Conservation (phyloP, 1,140 invertebrate genomes). For the Drosophila neocordata region DNA sequence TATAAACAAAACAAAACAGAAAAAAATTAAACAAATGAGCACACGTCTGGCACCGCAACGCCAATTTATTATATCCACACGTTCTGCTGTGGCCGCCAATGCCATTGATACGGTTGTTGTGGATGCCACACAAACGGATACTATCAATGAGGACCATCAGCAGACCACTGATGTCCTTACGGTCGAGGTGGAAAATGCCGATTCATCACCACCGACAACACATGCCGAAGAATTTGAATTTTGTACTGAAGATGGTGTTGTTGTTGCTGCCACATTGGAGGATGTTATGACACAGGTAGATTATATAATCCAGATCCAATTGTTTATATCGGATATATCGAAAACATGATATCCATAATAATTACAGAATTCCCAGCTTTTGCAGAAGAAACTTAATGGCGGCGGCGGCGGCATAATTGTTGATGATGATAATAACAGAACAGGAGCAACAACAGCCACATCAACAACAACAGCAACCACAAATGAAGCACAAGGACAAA, state of each 20-base stretch:
- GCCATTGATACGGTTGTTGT: constrained; percentile 20
- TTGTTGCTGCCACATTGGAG: constrained; percentile 73
- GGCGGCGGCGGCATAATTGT: constrained; percentile 42
- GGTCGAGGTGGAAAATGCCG: constrained; percentile 43
- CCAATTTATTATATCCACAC: constrained; percentile 76
- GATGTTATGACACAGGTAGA: constrained; percentile 76
- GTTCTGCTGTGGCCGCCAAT: constrained; percentile 39
- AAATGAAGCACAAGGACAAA: background rate
- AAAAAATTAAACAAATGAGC: constrained; percentile 66
- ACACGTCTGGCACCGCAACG: constrained; percentile 75
- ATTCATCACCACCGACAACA: constrained; percentile 18
- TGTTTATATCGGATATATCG: background rate
- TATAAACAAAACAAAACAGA: background rate
- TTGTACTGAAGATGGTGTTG: constrained; percentile 69
- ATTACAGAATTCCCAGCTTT: constrained; percentile 65
- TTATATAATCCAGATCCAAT: background rate
- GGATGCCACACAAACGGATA: constrained; percentile 45
- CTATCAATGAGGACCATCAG: constrained; percentile 46
- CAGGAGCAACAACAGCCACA: background rate
- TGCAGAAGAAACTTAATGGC: constrained; percentile 62
- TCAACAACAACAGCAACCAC: constrained; percentile 19
- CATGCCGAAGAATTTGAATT: constrained; percentile 63
- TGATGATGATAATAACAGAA: constrained; percentile 16
- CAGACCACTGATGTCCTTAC: constrained; percentile 41
- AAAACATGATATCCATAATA: constrained; percentile 17